Evolutionary conservation across 1,140 invertebrate species (phyloP).

Genomic region (Drosophila ambigua): DNA sequence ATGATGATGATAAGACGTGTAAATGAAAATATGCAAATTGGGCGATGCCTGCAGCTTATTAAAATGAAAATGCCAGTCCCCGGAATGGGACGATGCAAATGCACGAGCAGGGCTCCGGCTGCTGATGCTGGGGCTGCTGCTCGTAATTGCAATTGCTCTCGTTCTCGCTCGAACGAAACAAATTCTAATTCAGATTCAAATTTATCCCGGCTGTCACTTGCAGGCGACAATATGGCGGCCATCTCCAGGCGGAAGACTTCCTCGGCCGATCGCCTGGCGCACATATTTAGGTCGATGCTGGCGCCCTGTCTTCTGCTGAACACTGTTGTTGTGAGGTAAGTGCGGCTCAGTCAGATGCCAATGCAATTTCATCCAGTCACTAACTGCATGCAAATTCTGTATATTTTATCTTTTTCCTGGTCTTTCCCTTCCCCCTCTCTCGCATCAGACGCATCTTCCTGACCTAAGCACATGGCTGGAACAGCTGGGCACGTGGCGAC

Average conservation of each 20-base stretch:
- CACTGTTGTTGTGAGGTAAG: constrained; percentile 80
- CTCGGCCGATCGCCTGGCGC: constrained; percentile 81
- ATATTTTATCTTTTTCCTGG: constrained; percentile 28
- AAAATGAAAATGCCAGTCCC: constrained; percentile 25
- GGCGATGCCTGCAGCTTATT: constrained; percentile 65
- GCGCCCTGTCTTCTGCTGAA: constrained; percentile 81
- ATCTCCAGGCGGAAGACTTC: constrained; percentile 83
- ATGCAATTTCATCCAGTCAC: background rate
- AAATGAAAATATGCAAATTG: constrained; percentile 72
- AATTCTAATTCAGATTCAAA: constrained; percentile 51
- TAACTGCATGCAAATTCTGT: constrained; percentile 31
- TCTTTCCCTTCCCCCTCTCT: background rate
- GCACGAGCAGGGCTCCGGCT: constrained; percentile 2
- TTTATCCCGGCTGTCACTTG: constrained; percentile 45
- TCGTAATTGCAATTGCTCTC: constrained; percentile 37
- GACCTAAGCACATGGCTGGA: constrained; percentile 66
- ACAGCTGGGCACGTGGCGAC: constrained; percentile 5
- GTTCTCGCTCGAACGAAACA: constrained; percentile 8
- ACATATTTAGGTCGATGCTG: constrained; percentile 81
- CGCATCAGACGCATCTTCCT: constrained; percentile 72
- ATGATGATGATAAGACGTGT: constrained; percentile 56
- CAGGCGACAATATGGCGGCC: constrained; percentile 84
- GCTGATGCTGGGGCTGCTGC: constrained; percentile 7
- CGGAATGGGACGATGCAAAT: background rate
- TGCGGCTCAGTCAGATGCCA: constrained; percentile 2